A percentile compares a stretch with the other conserved stretches of the same genome.
Evolutionary conservation across 2,888 invertebrate genomes (phyloP).

Genomic region (Eupithecia subumbrata): DNA sequence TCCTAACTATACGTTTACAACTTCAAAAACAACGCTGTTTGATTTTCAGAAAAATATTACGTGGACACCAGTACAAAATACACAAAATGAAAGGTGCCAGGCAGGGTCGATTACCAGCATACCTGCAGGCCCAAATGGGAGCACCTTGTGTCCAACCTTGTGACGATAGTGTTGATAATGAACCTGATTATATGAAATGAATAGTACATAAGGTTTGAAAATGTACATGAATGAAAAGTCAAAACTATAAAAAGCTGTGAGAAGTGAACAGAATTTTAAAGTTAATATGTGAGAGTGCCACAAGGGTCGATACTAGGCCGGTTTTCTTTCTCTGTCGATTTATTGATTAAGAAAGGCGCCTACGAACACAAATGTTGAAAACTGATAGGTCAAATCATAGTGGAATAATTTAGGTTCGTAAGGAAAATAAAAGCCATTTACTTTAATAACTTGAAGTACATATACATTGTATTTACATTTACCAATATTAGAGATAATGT

Average conservation of each 20-base stretch:
- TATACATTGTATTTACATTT: not conserved
- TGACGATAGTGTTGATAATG: conserved; percentile 42
- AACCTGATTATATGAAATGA: conserved; percentile 24
- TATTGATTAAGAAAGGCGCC: not conserved
- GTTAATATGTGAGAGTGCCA: not conserved
- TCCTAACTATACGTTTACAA: conserved; percentile 22
- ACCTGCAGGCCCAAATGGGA: conserved; percentile 66
- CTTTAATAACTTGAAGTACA: not conserved
- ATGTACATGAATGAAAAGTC: not conserved
- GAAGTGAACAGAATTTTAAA: not conserved
- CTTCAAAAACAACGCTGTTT: not conserved
- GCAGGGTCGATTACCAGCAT: conserved; percentile 72
- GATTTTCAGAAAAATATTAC: conserved; percentile 72
- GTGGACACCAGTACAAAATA: conserved; percentile 74
- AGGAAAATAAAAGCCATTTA: not conserved
- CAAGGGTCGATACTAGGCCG: conserved; percentile 1
- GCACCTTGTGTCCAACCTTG: conserved; percentile 40
- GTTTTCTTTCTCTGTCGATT: not conserved
- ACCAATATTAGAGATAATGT: not conserved
- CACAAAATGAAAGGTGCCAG: conserved; percentile 76
- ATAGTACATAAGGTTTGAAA: not conserved
- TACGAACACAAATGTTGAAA: not conserved
- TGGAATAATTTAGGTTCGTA: not conserved
- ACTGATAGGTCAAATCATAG: not conserved
- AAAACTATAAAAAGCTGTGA: not conserved